Evolutionary conservation across 2,888 invertebrate species (phyloP), one percentile per base, ranked within the genome.

Genomic region (Tortrix viridana): DNA sequence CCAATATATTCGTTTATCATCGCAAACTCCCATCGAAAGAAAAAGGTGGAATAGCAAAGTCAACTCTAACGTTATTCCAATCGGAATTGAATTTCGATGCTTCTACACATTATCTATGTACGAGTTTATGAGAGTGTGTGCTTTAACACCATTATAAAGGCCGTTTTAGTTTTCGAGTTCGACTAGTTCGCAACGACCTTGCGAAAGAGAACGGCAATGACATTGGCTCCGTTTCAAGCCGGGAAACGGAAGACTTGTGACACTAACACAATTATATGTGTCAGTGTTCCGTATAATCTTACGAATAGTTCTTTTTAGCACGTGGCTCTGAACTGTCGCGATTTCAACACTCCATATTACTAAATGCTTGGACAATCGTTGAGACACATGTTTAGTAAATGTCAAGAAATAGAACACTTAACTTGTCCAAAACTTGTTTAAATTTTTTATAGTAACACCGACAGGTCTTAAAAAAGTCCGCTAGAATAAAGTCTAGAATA

Each of bases 201-300:
- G 86, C 74, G 69, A 78, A 76, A 79, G 83, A 82, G 84, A 86
- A 82, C 73, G 88, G 84, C 86, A 88, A 83, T 89, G 89, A 89
- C 89, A 89, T 88, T 89, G 88, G 80, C 80, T 79, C 71, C 68
- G 67, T 74, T 77, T 80, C 80, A 79, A 83, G 79, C 72, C 81
- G 85, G 85, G 84, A 86, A 86, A 76, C 81, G 84, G 85, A 86
- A 84, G 80, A 75, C 71, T 49, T 37, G 19, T 74, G 75, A 69
- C 71, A 73, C 71, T 77, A 68, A 74, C 75, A 41, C 38, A 26
- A 46, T 43, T 48, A 43, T 41, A 54, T 60, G 50, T 59, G 60
- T 48, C 50, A 62, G 38, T 56, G 37, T 49, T 60, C 48, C 56
- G 38, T 56, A 50, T 50, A 50, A 43, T 59, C 44, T 59, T 32